phyloP scores from a whole-genome alignment of 1,140 invertebrate genomes.

The Gonioctena quinquepunctata region DNA sequence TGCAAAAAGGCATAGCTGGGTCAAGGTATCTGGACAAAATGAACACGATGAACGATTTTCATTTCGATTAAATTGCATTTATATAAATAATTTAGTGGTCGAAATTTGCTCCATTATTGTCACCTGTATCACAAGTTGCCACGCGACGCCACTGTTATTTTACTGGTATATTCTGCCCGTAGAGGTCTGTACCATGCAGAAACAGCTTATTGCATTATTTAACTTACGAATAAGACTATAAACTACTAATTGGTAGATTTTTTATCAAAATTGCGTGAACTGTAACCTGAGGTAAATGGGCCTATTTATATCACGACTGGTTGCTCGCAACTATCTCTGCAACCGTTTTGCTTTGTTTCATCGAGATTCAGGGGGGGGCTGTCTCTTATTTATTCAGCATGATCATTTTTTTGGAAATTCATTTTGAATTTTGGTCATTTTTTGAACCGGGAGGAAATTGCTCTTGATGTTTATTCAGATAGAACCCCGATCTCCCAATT shows the following conservation, averaged over 20 bases:
- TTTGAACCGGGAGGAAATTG: no score
- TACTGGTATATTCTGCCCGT: not conserved
- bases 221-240: conserved; percentile 36
- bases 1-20: no score
- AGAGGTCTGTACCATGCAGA: conserved; percentile 16
- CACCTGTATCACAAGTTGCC: no score
- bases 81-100: no score
- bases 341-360: conserved; percentile 26
- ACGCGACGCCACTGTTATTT: not conserved
- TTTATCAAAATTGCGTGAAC: conserved; percentile 47
- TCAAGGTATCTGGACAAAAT: no score
- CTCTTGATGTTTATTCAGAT: no score
- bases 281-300: conserved; percentile 45
- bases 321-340: conserved; percentile 17
- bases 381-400: not conserved
- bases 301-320: conserved; percentile 28
- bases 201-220: conserved; percentile 32
- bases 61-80: no score
- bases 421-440: no score
- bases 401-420: no score
- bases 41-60: no score
- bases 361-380: not conserved
- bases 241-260: conserved; percentile 50
- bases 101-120: no score
- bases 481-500: no score